A percentile compares a stretch with the other conserved stretches of the same genome.
phyloP scores from a whole-genome alignment of 92 coral and sea anemone genomes.

The Zoanthus solanderi region DNA sequence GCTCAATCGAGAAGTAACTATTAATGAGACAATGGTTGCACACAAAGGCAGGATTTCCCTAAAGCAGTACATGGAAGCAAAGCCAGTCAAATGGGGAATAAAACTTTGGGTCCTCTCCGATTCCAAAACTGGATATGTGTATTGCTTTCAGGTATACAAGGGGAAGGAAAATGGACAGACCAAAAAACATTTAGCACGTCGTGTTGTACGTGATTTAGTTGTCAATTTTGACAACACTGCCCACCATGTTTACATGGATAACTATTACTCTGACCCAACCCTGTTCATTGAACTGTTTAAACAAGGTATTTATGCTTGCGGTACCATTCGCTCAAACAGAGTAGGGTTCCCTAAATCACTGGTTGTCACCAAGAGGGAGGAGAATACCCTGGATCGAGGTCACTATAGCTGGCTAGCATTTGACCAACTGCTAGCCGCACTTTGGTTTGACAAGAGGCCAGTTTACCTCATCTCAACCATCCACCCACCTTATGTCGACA shows the following conservation, averaged over 20 bases:
- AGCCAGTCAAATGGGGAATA: conserved; percentile 64
- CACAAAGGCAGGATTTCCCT: conserved; percentile 51
- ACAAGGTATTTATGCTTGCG: neutral
- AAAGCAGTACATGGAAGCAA: conserved; percentile 62
- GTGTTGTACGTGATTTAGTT: conserved; percentile 56
- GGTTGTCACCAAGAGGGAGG: conserved; percentile 18
- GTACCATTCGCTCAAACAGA: neutral
- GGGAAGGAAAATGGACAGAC: conserved; percentile 52
- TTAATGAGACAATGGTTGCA: conserved; percentile 64
- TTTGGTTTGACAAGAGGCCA: conserved; percentile 56
- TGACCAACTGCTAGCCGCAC: conserved; percentile 55
- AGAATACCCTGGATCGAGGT: conserved; percentile 30
- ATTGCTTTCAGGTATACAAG: conserved; percentile 57
- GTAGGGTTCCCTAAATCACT: conserved; percentile 10
- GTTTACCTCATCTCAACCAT: conserved; percentile 65
- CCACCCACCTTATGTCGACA: conserved; percentile 61
- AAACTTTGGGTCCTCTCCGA: conserved; percentile 67
- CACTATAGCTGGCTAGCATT: conserved; percentile 34
- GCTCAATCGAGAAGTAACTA: conserved; percentile 42
- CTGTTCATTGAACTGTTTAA: conserved; percentile 48
- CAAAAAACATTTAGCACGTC: conserved; percentile 52
- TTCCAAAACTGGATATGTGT: conserved; percentile 66
- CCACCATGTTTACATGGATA: conserved; percentile 62
- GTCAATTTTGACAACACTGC: neutral
- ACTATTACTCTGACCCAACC: conserved; percentile 60